Evolutionary conservation across 2,888 invertebrate genomes (phyloP), one percentile per base, ranked within the genome.

Genomic region (Elmis aenea): DNA sequence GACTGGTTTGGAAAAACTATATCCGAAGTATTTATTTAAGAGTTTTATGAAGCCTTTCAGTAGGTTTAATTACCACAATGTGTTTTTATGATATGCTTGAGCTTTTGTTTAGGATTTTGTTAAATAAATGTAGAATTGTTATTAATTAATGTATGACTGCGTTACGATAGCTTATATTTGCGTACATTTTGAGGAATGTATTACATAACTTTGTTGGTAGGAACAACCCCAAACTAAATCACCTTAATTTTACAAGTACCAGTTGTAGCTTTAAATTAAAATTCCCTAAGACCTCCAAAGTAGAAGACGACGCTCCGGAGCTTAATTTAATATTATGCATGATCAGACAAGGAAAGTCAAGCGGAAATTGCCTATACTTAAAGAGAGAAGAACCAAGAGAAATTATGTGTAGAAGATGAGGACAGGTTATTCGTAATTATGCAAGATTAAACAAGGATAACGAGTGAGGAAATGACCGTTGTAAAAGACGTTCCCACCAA

Each of bases 391-490:
- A 25, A 2, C 16, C 11, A 11, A 10, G 32, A 16, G 25, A 9
- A n/a, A 6, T 23, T 21, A 31, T 25, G 32, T 24, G 14, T 15
- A 16, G 12, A 24, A 35, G 24, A 29, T 30, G 29, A 25, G 30
- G 26, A 37, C 22, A 14, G 33, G 29, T 33, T 30, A 22, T 25
- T 22, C 18, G 22, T 42, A 42, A 42, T 42, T 42, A 42, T 42
- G 33, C 38, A 12, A 16, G 29, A 36, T 36, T 37, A 33, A 33
- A 29, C 26, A 24, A 38, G 22, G 42, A 38, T 27, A 25, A 31
- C 33, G 25, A 16, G 30, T 37, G 26, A 38, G 36, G 41, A 44
- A 44, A 36, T 43, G 36, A 41, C 41, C 44, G 44, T 44, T 44
- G 41, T 27, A 32, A 26, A 42, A 43, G 32, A 38, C 33, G 27